These are phyloP conservation scores for Ascaphus truei DNA, from an alignment of 2,113 vertebrate species.

Conservation along the genomic window DNA sequence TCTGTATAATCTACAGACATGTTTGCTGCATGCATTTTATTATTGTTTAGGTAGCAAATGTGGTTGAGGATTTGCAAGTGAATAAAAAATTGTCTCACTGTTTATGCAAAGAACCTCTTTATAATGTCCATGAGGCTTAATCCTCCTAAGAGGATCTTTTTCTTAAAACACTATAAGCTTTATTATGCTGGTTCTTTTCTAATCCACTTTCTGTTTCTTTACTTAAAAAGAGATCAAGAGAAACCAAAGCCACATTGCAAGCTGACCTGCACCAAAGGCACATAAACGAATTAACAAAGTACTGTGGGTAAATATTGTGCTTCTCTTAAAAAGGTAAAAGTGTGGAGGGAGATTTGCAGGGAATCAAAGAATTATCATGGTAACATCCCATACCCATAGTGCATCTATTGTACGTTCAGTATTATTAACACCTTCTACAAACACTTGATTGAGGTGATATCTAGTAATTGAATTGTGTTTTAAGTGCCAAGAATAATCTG, in stretches of 20 bases:
- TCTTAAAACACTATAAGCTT: conserved; percentile 41
- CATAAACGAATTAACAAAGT: conserved; percentile 42
- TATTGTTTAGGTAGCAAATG: not conserved
- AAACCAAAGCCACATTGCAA: conserved; percentile 25
- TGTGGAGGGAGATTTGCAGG: conserved; percentile 8
- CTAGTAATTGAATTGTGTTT: too few relatives aligned
- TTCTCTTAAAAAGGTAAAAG: conserved; percentile 23
- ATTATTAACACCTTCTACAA: too few relatives aligned
- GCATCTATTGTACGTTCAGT: too few relatives aligned
- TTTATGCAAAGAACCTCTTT: conserved; percentile 18
- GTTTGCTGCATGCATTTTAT: not conserved
- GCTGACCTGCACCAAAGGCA: not conserved
- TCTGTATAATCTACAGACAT: not conserved
- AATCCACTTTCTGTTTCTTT: conserved; percentile 47
- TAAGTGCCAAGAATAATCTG: too few relatives aligned
- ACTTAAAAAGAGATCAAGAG: conserved; percentile 33
- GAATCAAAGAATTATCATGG: too few relatives aligned
- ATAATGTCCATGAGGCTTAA: conserved; percentile 37
- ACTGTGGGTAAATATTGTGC: conserved; percentile 11
- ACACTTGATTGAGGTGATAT: too few relatives aligned
- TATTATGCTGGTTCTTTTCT: conserved; percentile 39
- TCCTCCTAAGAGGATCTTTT: conserved; percentile 28
- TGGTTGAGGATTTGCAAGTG: not conserved
- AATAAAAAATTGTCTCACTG: not conserved
- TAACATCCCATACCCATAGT: too few relatives aligned